Evolutionary conservation across 2,888 invertebrate species (phyloP), one percentile per base, ranked within the genome.

Genomic region (Orthosia gracilis): DNA sequence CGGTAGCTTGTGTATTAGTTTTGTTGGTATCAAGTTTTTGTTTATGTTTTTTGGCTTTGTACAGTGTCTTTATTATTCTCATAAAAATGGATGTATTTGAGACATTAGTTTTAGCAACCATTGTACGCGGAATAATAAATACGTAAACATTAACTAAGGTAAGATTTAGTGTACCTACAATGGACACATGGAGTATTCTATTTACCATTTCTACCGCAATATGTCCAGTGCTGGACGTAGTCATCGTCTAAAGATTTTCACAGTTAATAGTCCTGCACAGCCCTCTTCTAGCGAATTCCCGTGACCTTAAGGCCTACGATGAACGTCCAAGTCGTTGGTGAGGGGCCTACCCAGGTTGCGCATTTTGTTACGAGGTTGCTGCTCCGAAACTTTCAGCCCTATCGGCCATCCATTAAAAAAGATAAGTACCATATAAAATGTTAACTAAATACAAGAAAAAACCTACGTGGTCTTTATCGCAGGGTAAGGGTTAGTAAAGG

Each of bases 1-100:
- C 67, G 52, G 69, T 54, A 78, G 79, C 69, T 78, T 64, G 26
- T 69, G 54, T 69, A 69, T 78, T 73, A 78, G 67, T 64, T 78
- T 80, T 40, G 57, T 70, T 83, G 31, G 55, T n/a, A 45, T 18
- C 18, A 47, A 63, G 45, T 47, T 71, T 66, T 54, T 66, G 47
- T 68, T 55, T 57, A 73, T 50, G 47, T 26, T 4, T 59, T 63
- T 64, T 63, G 47, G 2, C 18, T 13, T 5, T 55, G 11, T 67
- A 23, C n/a, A 47, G 5, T n/a, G n/a, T n/a, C 17, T 23, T 15
- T 7, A 23, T 12, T 31, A 55, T 55, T 7, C 7, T 55, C 9
- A 23, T 26, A 7, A 9, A 26, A 55, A 55, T 23, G 2, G 17
- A 17, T 2, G 23, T 23, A 15, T 55, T 23, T 13, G 13, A 40